phyloP scores from a whole-genome alignment of 2,888 invertebrate species.

The Acleris cristana region DNA sequence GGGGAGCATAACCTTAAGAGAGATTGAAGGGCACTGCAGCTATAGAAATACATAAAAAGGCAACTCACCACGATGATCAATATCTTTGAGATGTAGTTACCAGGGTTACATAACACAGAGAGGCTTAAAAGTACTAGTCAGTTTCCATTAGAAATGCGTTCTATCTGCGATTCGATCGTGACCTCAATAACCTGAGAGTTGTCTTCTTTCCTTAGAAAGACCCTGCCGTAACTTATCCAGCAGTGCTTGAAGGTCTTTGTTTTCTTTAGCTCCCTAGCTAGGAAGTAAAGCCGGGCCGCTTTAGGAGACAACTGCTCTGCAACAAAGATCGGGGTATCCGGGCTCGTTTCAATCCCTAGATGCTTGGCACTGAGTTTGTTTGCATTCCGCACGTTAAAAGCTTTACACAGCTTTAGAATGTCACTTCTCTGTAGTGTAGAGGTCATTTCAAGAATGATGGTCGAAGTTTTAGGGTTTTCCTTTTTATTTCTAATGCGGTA shows the following conservation, averaged over 20 bases:
- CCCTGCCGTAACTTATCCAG: conserved; percentile 36
- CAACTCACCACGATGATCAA: too few species aligned
- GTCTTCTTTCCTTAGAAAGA: conserved; percentile 17
- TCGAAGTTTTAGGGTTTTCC: conserved; percentile 10
- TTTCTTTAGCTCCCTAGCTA: conserved; percentile 33
- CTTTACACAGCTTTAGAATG: conserved; percentile 34
- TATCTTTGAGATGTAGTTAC: too few species aligned
- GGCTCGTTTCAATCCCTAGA: conserved; percentile 22
- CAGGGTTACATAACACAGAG: too few species aligned
- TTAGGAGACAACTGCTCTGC: conserved; percentile 35
- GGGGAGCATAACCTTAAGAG: too few species aligned
- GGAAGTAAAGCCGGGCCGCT: conserved; percentile 34
- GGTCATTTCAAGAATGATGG: conserved; percentile 30
- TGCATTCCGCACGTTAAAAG: conserved; percentile 38
- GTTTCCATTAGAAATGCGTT: too few species aligned
- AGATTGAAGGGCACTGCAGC: too few species aligned
- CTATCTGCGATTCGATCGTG: conserved; percentile 14
- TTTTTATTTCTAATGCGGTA: conserved; percentile 34
- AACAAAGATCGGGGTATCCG: conserved; percentile 36
- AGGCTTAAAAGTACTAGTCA: too few species aligned
- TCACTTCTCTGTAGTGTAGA: conserved; percentile 34
- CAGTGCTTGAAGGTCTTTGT: conserved; percentile 33
- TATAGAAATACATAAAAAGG: too few species aligned
- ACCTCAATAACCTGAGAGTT: conserved; percentile 16
- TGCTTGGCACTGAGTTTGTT: conserved; percentile 39